Evolutionary conservation across 2,888 invertebrate species (phyloP), one percentile per base, ranked within the genome.

Genomic region (Steinernema carpocapsae): DNA sequence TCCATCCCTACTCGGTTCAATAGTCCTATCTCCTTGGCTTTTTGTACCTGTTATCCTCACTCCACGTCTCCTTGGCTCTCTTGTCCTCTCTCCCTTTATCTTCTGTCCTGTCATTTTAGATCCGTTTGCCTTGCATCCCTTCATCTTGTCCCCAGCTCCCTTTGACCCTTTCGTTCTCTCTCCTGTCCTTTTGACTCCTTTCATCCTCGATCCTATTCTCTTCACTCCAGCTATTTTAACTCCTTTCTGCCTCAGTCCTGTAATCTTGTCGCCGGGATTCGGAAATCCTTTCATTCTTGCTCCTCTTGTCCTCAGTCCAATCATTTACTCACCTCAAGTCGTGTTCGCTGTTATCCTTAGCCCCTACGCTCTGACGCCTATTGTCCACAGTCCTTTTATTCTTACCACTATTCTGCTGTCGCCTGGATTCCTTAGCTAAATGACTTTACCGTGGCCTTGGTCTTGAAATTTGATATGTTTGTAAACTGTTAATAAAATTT

Each of bases 151-250:
- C 17, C 82, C 82, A 2, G 78, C 80, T 59, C 72, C 81, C 14
- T 59, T 85, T 6, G 77, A 76, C 2, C 83, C 82, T 6, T 78
- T 83, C 56, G 78, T 80, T 6, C 70, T 84, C 10, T 77, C 79
- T 3, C 83, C 85, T 1, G 75, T 81, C 52, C 80, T 85, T 45
- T 56, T 84, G 0, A 78, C 80, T 0, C 82, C 83, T n/a, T 78
- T 81, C 19, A 77, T 82, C 24, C 26, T 64, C 26, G 24, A 64
- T 17, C 64, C 64, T 1, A 29, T 64, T 7, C 17, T 64, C 17
- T 26, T 64, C 12, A 24, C 64, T 1, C 64, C 64, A 3, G 48
- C n/a, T 6, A 64, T 64, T 29, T 32, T 64, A 2, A 26, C 64
- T 6, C 64, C 64, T 12, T 51, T 43, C 48, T 43, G 6, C 24